A percentile compares a stretch with the other conserved stretches of the same genome.
These are phyloP conservation scores for Drosophila suzukii DNA, from an alignment of 1,140 invertebrate species.

Conservation along the genomic window DNA sequence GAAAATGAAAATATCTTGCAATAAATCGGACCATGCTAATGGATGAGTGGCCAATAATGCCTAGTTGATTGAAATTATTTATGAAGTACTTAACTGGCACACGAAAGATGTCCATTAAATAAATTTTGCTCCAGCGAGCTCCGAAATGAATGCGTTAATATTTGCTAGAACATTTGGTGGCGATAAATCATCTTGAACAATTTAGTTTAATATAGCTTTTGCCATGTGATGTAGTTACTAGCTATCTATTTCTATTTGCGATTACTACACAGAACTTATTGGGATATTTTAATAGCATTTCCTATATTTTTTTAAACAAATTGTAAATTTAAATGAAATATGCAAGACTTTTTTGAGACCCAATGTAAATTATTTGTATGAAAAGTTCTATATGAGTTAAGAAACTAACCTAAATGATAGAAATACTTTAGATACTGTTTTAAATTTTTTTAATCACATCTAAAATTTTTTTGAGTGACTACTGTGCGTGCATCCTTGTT, in stretches of 20 bases:
- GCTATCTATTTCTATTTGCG: neutral
- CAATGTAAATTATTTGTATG: too few species aligned
- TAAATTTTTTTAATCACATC: neutral
- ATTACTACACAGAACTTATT: neutral
- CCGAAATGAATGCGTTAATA: neutral
- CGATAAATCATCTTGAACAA: neutral
- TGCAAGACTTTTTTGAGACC: too few species aligned
- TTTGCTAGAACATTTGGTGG: neutral
- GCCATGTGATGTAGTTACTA: neutral
- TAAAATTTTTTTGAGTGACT: neutral
- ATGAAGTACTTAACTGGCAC: conserved; percentile 7
- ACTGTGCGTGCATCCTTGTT: conserved; percentile 20
- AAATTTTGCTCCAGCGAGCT: neutral
- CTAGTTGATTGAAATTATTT: neutral
- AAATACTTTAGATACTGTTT: neutral
- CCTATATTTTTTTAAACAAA: too few species aligned
- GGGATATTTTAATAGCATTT: too few species aligned
- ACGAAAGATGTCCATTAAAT: conserved; percentile 28
- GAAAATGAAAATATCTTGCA: neutral
- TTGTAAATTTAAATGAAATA: too few species aligned
- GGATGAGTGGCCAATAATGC: neutral
- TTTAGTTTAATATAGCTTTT: conserved; percentile 1
- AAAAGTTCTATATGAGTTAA: too few species aligned
- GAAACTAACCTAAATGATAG: too few species aligned
- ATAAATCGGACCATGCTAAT: neutral